These are phyloP conservation scores for Pardosa pseudoannulata DNA, from an alignment of 2,888 invertebrate species.

Conservation along the genomic window DNA sequence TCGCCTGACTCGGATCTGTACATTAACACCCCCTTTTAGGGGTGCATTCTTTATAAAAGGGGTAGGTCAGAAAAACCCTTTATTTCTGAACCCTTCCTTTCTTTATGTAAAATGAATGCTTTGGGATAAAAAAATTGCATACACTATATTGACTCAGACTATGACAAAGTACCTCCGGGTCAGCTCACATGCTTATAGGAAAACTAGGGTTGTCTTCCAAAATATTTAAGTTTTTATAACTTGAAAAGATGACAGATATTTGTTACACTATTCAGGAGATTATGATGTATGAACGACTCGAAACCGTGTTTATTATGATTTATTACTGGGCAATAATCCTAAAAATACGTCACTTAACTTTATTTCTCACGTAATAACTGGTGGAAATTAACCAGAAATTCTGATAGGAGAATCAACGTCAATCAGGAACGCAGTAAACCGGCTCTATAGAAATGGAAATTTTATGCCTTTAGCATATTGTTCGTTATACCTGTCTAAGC, in stretches of 20 bases:
- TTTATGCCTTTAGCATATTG: too few species aligned
- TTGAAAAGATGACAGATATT: conserved; percentile 10
- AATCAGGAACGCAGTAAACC: too few species aligned
- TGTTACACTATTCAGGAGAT: neutral
- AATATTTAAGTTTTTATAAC: conserved; percentile 3
- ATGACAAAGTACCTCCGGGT: conserved; percentile 36
- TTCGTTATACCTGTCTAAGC: too few species aligned
- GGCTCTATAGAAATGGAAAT: too few species aligned
- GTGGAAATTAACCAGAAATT: too few species aligned
- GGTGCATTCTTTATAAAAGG: conserved; percentile 41
- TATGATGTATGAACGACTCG: neutral
- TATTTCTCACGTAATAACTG: neutral
- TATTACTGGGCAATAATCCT: neutral
- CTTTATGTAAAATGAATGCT: conserved; percentile 52
- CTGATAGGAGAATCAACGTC: too few species aligned
- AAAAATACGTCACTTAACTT: conserved; percentile 1
- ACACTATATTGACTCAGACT: conserved; percentile 44
- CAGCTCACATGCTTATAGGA: conserved; percentile 6
- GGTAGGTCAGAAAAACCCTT: conserved; percentile 56
- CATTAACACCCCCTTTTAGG: conserved; percentile 51
- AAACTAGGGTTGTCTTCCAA: conserved; percentile 18
- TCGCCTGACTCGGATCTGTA: conserved; percentile 31
- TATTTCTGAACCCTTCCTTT: conserved; percentile 66
- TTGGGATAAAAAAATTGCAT: conserved; percentile 3
- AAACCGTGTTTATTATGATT: conserved; percentile 6